Evolutionary conservation across 2,888 invertebrate genomes (phyloP).

Genomic region (Abrostola tripartita): DNA sequence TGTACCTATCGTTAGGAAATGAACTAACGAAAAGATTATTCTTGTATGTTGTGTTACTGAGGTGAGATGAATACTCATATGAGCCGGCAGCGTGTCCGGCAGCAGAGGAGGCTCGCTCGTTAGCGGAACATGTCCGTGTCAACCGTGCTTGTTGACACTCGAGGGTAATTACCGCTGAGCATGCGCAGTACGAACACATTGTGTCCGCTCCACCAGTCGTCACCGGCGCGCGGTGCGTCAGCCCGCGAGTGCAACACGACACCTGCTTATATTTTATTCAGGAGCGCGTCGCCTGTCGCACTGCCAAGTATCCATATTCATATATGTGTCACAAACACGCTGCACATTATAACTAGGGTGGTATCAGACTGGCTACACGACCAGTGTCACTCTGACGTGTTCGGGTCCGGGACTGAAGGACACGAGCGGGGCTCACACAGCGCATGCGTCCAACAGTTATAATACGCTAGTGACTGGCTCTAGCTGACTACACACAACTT

Average conservation of each 20-base stretch:
- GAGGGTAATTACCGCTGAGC: too few species aligned
- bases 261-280: constrained; percentile 55
- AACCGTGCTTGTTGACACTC: background rate
- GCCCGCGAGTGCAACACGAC: constrained; percentile 4
- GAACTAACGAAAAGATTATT: too few species aligned
- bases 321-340: constrained; percentile 28
- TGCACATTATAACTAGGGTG: constrained; percentile 10
- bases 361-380: background rate
- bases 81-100: too few species aligned
- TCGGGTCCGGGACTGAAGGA: background rate
- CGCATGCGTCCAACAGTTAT: too few species aligned
- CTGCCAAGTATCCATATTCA: constrained; percentile 20
- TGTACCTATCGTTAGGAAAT: too few species aligned
- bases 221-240: background rate
- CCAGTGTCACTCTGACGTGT: background rate
- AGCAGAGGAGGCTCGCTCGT: too few species aligned
- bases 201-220: background rate
- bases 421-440: too few species aligned
- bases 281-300: constrained; percentile 29
- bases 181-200: background rate
- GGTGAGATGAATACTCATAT: too few species aligned
- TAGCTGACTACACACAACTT: constrained; percentile 23
- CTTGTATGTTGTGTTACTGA: too few species aligned
- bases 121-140: background rate
- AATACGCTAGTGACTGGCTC: background rate